A percentile compares a stretch with the other conserved stretches of the same genome.
phyloP scores from a whole-genome alignment of 2,797 vertebrate genomes.

The Microcaecilia unicolor region DNA sequence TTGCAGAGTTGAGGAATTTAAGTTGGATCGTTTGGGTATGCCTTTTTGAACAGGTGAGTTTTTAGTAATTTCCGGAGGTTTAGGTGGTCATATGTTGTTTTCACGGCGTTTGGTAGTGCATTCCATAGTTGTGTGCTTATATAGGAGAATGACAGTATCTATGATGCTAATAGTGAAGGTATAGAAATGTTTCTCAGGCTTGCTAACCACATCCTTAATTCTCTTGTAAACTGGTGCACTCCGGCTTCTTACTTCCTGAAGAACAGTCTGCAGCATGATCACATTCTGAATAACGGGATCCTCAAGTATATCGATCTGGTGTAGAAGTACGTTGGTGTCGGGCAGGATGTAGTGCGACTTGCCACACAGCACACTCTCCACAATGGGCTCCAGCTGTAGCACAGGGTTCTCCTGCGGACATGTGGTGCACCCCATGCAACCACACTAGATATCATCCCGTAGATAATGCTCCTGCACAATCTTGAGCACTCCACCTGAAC shows the following conservation, averaged over 20 bases:
- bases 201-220: slow-evolving; percentile 78
- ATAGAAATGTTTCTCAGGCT: slow-evolving; percentile 85
- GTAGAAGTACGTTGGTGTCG: slow-evolving; percentile 86
- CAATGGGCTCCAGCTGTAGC: slow-evolving; percentile 36
- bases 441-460: slow-evolving; percentile 89
- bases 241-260: slow-evolving; percentile 85
- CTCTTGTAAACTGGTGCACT: slow-evolving; percentile 86
- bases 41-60: no score
- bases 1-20: no score
- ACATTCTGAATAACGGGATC: slow-evolving; percentile 84
- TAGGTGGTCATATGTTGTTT: no score
- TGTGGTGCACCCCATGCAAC: slow-evolving; percentile 62
- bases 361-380: slow-evolving; percentile 67
- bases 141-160: no score
- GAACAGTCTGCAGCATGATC: slow-evolving; percentile 86
- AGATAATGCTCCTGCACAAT: slow-evolving; percentile 91
- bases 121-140: no score
- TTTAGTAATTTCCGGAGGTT: no score
- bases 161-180: slow-evolving; percentile 92
- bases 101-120: no score
- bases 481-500: slow-evolving; percentile 81
- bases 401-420: slow-evolving; percentile 37
- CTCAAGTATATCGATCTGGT: slow-evolving; percentile 93
- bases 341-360: slow-evolving; percentile 79
- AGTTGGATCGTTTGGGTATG: no score